Conservation (phyloP, 2,888 invertebrate genomes). For the Cinara cedri region DNA sequence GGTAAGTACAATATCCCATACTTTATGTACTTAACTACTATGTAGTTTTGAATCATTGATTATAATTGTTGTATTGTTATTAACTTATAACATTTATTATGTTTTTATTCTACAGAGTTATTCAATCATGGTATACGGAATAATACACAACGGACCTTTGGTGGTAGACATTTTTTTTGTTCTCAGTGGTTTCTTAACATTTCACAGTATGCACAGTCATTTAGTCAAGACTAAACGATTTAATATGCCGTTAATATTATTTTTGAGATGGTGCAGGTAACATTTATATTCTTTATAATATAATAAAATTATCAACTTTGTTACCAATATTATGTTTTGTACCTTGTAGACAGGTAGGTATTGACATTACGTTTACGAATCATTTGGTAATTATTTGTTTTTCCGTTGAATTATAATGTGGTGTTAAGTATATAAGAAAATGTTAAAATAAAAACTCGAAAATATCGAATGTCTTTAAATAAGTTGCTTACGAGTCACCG, state of each 20-base stretch:
- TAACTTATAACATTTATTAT: background rate
- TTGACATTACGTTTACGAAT: no score
- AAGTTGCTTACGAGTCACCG: no score
- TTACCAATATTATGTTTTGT: no score
- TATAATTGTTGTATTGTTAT: background rate
- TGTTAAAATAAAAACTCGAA: no score
- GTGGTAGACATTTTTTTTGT: conserved; percentile 25
- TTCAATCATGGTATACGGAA: background rate
- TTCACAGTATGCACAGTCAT: background rate
- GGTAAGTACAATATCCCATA: background rate
- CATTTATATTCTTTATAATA: no score
- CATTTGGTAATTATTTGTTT: no score
- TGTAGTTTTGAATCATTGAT: background rate
- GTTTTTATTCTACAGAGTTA: background rate
- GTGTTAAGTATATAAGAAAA: no score
- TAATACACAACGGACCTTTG: conserved; percentile 23
- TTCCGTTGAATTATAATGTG: no score
- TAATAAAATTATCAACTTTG: no score
- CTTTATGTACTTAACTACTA: no score
- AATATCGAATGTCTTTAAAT: no score
- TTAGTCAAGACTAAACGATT: conserved; percentile 16
- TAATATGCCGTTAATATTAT: conserved; percentile 5
- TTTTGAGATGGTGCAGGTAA: conserved; percentile 41
- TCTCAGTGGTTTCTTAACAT: conserved; percentile 22
- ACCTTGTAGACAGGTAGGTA: no score